Evolutionary conservation across 2,888 invertebrate genomes (phyloP), one percentile per base, ranked within the genome.

Genomic region (Mamestra brassicae): DNA sequence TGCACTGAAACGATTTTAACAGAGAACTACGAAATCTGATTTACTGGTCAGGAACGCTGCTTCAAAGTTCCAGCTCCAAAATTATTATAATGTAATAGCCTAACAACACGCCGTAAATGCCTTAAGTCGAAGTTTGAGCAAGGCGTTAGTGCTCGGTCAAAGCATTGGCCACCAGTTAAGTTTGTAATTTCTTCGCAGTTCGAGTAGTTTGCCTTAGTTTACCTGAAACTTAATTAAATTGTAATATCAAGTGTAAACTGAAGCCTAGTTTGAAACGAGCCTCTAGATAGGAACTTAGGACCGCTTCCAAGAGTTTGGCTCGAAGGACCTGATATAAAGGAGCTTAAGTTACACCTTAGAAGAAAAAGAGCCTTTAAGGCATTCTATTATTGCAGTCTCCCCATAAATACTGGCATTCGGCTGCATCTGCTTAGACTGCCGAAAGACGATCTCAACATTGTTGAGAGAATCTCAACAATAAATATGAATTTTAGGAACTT

Each of bases 51-150:
- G 38, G 34, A 68, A 58, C n/a, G 63, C 42, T 62, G 26, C n/a
- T 52, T 36, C 58, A 7, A 80, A 80, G 70, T 76, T 80, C 58
- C 45, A 42, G 45, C 15, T 38, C 36, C 45, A 64, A 82, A 70
- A 83, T 80, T 34, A 60, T 71, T 26, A 71, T 69, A 45, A 71
- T 68, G 63, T 75, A 73, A 84, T 80, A 61, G 67, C 47, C 61
- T 71, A 60, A 58, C 50, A 79, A 75, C 63, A 74, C 26, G n/a
- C 62, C 50, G 79, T 57, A 83, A 74, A 78, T 66, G 62, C 42
- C 62, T 58, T 50, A 65, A 71, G 66, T 54, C n/a, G 10, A 83
- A 83, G 80, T 83, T 82, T 80, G 70, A 15, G 60, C 55, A 67
- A 67, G 50, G 60, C 71, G 36, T 83, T 65, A 66, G 55, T 47